Percentiles rank a stretch among this genome's conserved stretches.
These are phyloP conservation scores for Protobothrops flavoviridis DNA, from an alignment of 2,113 vertebrate genomes.

Conservation along the genomic window DNA sequence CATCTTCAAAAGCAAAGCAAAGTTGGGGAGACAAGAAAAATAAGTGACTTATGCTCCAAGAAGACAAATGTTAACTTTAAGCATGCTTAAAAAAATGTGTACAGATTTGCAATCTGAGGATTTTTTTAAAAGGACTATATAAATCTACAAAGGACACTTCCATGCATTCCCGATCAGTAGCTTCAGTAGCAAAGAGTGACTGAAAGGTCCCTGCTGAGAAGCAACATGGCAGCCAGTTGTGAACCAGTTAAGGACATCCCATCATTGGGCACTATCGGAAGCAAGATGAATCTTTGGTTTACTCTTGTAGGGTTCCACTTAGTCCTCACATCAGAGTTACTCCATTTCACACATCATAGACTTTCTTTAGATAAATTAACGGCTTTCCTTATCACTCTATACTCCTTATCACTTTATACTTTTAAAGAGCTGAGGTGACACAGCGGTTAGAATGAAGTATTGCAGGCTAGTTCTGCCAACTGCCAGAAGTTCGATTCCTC, in stretches of 20 bases:
- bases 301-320: background rate
- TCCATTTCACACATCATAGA: background rate
- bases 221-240: background rate
- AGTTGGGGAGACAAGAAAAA: background rate
- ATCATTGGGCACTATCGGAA: background rate
- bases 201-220: background rate
- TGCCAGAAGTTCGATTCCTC: background rate
- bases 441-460: background rate
- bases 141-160: background rate
- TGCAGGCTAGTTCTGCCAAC: background rate
- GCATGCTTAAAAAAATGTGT: background rate
- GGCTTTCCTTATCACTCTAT: background rate
- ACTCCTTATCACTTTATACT: background rate
- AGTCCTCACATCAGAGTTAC: background rate
- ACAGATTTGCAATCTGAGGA: background rate
- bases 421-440: background rate
- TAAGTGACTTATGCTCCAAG: background rate
- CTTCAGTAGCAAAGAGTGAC: too few relatives aligned
- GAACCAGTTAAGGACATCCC: background rate
- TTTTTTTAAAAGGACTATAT: background rate
- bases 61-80: background rate
- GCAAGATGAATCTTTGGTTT: background rate
- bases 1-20: background rate
- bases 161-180: background rate
- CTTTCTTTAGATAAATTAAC: background rate